Evolutionary conservation across 1,140 invertebrate genomes (phyloP).

Genomic region (Rhynchophorus ferrugineus): DNA sequence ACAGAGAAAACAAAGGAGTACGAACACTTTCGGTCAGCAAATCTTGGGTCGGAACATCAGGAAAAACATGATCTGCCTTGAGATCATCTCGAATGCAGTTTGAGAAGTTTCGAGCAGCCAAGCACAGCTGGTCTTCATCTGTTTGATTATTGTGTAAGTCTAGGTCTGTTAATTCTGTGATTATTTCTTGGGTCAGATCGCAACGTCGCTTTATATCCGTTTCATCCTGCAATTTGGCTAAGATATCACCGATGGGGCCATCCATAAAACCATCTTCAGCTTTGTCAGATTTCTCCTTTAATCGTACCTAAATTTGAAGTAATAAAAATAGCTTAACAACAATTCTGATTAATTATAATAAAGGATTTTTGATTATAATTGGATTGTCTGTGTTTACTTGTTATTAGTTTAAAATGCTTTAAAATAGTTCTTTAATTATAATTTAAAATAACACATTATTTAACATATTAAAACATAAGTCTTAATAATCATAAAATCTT

Average conservation of each 20-base stretch:
- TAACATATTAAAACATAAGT: no score
- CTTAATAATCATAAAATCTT: no score
- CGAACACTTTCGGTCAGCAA: constrained; percentile 68
- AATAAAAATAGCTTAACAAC: constrained; percentile 37
- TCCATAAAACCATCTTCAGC: constrained; percentile 39
- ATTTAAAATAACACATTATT: no score
- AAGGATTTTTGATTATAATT: no score
- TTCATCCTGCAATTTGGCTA: constrained; percentile 49
- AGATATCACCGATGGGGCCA: constrained; percentile 25
- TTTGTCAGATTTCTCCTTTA: constrained; percentile 44
- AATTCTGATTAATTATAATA: no score
- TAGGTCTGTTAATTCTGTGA: constrained; percentile 59
- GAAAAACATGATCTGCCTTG: constrained; percentile 43
- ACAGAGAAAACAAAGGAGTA: constrained; percentile 73
- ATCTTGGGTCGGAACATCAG: constrained; percentile 46
- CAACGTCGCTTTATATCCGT: constrained; percentile 58
- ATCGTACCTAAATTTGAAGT: constrained; percentile 58
- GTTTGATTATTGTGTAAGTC: constrained; percentile 44
- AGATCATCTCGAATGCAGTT: constrained; percentile 48
- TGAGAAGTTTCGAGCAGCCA: constrained; percentile 48
- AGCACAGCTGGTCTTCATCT: constrained; percentile 44
- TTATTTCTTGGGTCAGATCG: constrained; percentile 62
- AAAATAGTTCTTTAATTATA: no score
- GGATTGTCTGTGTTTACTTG: no score
- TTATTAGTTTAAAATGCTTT: no score